phyloP scores from a whole-genome alignment of 2,113 vertebrate genomes.

The Megaceryle torquata region DNA sequence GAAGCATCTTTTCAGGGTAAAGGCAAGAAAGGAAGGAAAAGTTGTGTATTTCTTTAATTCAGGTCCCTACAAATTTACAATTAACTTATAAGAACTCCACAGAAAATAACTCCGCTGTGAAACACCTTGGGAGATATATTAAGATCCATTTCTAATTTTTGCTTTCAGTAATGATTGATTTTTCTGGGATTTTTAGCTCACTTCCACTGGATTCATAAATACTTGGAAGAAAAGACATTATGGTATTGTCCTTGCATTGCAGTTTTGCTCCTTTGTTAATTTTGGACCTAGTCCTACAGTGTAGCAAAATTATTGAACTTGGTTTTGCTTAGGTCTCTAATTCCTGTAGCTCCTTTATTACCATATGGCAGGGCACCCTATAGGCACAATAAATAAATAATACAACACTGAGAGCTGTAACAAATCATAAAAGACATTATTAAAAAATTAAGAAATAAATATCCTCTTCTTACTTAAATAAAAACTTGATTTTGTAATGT shows the following conservation, averaged over 20 bases:
- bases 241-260: conserved; percentile 35
- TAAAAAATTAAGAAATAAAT: conserved; percentile 80
- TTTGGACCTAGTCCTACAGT: conserved; percentile 55
- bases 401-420: conserved; percentile 64
- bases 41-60: neutral
- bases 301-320: conserved; percentile 62
- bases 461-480: conserved; percentile 71
- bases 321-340: conserved; percentile 72
- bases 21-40: neutral
- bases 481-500: conserved; percentile 76
- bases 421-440: conserved; percentile 78
- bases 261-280: conserved; percentile 69
- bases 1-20: neutral
- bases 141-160: conserved; percentile 10
- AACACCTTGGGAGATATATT: neutral
- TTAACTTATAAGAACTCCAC: neutral
- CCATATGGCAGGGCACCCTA: conserved; percentile 61
- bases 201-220: neutral
- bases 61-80: neutral
- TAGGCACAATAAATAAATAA: conserved; percentile 77
- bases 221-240: neutral
- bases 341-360: conserved; percentile 69
- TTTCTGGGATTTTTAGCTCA: neutral
- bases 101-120: conserved; percentile 12
- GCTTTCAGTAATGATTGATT: neutral